These are phyloP conservation scores for Sinosuthora webbiana DNA, from an alignment of 2,113 vertebrate species.

Conservation along the genomic window DNA sequence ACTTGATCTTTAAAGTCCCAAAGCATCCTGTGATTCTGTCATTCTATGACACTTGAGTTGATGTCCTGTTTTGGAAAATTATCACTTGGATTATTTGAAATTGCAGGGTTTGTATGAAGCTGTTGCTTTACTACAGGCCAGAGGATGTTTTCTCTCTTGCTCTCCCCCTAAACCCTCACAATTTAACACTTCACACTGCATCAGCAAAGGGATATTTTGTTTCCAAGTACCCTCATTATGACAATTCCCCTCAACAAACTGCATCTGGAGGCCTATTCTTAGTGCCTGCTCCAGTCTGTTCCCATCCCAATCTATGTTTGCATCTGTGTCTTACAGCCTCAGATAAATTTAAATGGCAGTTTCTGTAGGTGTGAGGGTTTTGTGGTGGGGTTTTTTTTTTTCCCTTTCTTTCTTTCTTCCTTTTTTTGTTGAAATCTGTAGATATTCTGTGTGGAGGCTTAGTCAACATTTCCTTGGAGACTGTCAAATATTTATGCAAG, in stretches of 20 bases:
- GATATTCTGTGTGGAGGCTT: slow-evolving; percentile 40
- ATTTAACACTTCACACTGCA: neutral
- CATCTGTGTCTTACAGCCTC: neutral
- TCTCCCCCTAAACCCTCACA: neutral
- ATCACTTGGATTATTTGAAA: neutral
- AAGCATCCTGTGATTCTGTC: neutral
- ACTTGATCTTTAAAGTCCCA: neutral
- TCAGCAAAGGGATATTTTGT: neutral
- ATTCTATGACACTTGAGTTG: neutral
- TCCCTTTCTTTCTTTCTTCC: neutral
- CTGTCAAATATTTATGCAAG: slow-evolving; percentile 68
- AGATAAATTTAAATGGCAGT: slow-evolving; percentile 12
- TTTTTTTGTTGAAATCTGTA: neutral
- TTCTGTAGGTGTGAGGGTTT: neutral
- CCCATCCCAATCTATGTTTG: neutral
- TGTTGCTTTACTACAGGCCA: neutral
- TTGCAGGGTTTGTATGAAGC: neutral
- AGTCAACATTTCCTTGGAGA: slow-evolving; percentile 60
- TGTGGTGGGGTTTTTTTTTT: neutral
- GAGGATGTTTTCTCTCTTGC: neutral
- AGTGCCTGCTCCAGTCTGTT: neutral
- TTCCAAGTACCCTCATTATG: neutral
- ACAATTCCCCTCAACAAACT: neutral
- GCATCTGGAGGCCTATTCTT: neutral
- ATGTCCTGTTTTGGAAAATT: neutral